Base-by-base conservation (phyloP, 1,140 invertebrate genomes). In the Schlechtendalia chinensis region DNA sequence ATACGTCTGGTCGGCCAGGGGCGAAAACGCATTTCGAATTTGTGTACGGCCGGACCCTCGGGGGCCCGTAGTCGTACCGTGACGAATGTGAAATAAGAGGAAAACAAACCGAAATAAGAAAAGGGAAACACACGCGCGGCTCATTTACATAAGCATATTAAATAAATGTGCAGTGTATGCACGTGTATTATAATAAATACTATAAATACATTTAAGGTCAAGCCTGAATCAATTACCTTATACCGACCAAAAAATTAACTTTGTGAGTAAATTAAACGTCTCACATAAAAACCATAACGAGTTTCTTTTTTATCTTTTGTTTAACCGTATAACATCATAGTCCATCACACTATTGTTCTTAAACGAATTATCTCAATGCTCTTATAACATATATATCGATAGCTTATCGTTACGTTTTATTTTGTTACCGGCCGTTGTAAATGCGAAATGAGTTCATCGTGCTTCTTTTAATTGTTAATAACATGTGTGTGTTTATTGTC, bases 11-110 rank as follows among this genome's bases (percentile, higher is more conserved):
- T 77, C 74, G n/a, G 71, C 50, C 32, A 8, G 74, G 39, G 39
- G 74, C 74, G n/a, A 56, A 59, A 58, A 59, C 22, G 74, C 74
- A 47, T 77, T 77, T 77, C 39, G 32, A 45, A 45, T 59, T 59
- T 59, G 24, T 59, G 27, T 77, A 24, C 74, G 50, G 50, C 27
- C 1, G 29, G 24, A 19, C 74, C 74, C 56, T 14, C 54, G 53
- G 56, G 74, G 54, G 1, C 19, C 19, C 10, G 32, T 32, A 19
- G 17, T 27, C 32, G 74, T 77, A 27, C 54, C 54, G 59, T 77
- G 74, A 61, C 74, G 74, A 77, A 77, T 77, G 54, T 45, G 74
- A 77, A 77, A 77, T 77, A 77, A 59, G 74, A 77, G 74, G 74
- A 24, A 45, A 75, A 77, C n/a, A 77, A 50, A 69, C 22, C 19